A percentile compares a stretch with the other conserved stretches of the same genome.
phyloP scores from a whole-genome alignment of 2,113 vertebrate genomes.

The Oenanthe melanoleuca region DNA sequence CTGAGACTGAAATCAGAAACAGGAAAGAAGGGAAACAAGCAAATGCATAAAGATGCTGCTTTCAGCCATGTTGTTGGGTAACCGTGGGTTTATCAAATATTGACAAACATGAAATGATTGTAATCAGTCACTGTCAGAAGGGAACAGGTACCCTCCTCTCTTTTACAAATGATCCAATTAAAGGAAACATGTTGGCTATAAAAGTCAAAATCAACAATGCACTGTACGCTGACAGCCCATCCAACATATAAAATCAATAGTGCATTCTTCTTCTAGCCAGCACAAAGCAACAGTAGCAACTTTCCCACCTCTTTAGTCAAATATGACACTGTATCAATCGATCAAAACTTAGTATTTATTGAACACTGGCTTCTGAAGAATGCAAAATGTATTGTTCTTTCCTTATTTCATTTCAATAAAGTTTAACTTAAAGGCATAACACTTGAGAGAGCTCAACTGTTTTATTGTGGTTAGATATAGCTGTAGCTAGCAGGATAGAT shows the following conservation, averaged over 20 bases:
- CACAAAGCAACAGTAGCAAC: conserved; percentile 79
- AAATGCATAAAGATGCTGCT: conserved; percentile 72
- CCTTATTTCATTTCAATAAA: conserved; percentile 74
- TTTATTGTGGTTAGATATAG: conserved; percentile 28
- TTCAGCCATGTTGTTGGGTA: conserved; percentile 80
- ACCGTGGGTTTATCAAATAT: conserved; percentile 86
- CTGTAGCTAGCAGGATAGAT: conserved; percentile 19
- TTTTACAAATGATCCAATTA: conserved; percentile 90
- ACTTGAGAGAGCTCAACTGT: conserved; percentile 41
- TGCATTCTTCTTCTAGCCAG: conserved; percentile 79
- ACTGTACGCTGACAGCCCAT: conserved; percentile 84
- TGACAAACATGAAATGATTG: conserved; percentile 86
- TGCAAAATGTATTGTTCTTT: conserved; percentile 72
- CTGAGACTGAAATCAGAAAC: conserved; percentile 35
- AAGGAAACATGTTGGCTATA: conserved; percentile 87
- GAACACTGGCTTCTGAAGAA: conserved; percentile 77
- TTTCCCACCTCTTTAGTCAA: conserved; percentile 88
- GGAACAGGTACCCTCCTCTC: conserved; percentile 81
- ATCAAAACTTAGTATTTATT: conserved; percentile 85
- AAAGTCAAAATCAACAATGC: conserved; percentile 89
- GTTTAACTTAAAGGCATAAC: conserved; percentile 79
- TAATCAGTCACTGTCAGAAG: conserved; percentile 86
- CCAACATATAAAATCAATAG: conserved; percentile 88
- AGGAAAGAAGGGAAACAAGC: conserved; percentile 43
- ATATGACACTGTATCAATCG: conserved; percentile 84